Evolutionary conservation across 2,888 invertebrate species (phyloP).

Genomic region (Galerucella nymphaeae): DNA sequence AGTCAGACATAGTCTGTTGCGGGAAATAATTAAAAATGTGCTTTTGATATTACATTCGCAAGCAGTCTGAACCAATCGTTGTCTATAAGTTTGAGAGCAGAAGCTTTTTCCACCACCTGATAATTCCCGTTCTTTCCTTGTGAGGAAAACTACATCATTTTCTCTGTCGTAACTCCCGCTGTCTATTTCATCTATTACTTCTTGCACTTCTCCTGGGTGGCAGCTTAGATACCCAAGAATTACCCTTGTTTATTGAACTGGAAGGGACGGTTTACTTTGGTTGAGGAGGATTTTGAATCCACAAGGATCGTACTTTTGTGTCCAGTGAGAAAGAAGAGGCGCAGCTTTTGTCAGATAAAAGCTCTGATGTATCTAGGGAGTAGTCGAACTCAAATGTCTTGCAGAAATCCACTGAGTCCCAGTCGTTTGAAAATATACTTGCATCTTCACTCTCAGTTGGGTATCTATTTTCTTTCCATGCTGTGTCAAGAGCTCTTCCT

Average conservation of each 20-base stretch:
- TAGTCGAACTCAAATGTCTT: neutral
- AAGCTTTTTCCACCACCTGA: neutral
- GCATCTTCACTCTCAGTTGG: neutral
- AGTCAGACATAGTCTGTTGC: neutral
- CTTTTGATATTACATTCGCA: neutral
- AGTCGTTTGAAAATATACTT: neutral
- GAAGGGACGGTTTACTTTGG: neutral
- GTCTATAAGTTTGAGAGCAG: neutral
- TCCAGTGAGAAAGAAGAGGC: neutral
- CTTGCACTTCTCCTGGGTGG: neutral
- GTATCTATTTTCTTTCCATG: neutral
- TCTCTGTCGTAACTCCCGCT: neutral
- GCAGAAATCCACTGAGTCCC: neutral
- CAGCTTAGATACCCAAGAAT: neutral
- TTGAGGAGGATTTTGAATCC: neutral
- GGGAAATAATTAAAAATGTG: neutral
- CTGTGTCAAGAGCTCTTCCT: neutral
- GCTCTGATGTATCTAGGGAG: neutral
- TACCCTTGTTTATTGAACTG: neutral
- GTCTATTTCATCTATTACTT: neutral
- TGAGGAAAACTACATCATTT: neutral
- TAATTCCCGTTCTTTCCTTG: neutral
- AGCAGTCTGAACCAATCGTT: neutral
- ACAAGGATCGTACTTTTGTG: neutral
- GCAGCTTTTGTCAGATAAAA: neutral